Evolutionary conservation across 64 coral and sea anemone genomes (phyloP), one percentile per base, ranked within the genome.

Genomic region (Montipora foliosa): DNA sequence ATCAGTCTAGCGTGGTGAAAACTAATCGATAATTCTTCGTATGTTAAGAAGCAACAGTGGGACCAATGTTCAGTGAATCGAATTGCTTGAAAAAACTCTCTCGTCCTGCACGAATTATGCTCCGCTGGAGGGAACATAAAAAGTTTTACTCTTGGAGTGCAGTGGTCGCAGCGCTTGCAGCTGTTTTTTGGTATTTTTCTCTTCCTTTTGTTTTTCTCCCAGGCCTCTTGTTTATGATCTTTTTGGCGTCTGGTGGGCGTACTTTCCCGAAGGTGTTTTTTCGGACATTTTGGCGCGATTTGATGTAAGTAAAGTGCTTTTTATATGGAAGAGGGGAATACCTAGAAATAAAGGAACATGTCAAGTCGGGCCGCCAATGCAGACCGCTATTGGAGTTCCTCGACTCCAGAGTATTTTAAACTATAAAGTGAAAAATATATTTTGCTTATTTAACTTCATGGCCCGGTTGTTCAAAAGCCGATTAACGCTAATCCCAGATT

Each of bases 241-340:
- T 88, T 61, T 24, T 95, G 6, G 82, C 77, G 25, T 95, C 94
- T 72, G 94, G 94, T 37, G 94, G 94, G 17, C 67, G 58, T 59
- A 73, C 48, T 52, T 95, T 95, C 53, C 89, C 83, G 16, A 80
- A 62, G 11, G 89, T 92, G 74, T 90, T 95, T 37, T 95, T 87
- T 55, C 75, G 83, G 67, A 95, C 94, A 29, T 59, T 95, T 71
- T 48, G 69, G 9, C 88, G 94, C 17, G 94, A 95, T 91, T 2
- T 91, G 15, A 91, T 48, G 94, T 95, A 91, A 49, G 80, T 66
- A 3, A 45, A 17, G 15, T 8, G 58, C 29, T 91, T 10, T 10
- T 53, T 64, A 64, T 12, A 0, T 14, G 60, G 9, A 64, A 15
- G 14, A 15, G 13, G 60, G 60, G 60, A 64, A 12, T 57, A 8